Conservation (phyloP, 1,140 invertebrate genomes). For the Patella vulgata region DNA sequence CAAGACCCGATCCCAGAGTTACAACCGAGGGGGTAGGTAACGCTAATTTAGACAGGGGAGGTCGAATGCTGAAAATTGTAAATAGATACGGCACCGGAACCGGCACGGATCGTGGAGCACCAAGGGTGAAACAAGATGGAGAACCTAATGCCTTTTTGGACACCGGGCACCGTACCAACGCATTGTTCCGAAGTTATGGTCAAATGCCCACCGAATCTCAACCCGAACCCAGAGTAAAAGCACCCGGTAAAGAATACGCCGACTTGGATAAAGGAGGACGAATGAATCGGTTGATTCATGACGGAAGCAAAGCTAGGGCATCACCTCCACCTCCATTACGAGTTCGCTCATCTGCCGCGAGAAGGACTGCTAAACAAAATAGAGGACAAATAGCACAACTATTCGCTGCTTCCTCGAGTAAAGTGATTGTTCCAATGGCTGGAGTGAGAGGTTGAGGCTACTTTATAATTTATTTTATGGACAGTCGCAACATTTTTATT, state of each 20-base stretch:
- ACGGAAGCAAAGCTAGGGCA: conserved; percentile 34
- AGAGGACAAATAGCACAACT: conserved; percentile 47
- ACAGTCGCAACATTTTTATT: no score
- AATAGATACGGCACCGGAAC: conserved; percentile 43
- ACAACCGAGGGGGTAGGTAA: conserved; percentile 49
- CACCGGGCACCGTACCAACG: conserved; percentile 49
- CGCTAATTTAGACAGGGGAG: conserved; percentile 41
- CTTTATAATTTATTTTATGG: no score
- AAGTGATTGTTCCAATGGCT: conserved; percentile 39
- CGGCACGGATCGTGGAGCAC: conserved; percentile 40
- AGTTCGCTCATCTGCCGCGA: conserved; percentile 41
- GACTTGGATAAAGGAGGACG: conserved; percentile 54
- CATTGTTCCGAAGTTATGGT: conserved; percentile 50
- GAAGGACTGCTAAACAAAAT: conserved; percentile 42
- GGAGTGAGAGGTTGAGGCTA: conserved; percentile 20
- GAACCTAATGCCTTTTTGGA: conserved; percentile 49
- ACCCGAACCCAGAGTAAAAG: conserved; percentile 53
- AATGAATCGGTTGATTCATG: conserved; percentile 56
- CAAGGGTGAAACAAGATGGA: conserved; percentile 59
- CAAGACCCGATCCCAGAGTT: conserved; percentile 37
- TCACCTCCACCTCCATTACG: conserved; percentile 42
- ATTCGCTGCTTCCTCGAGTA: conserved; percentile 44
- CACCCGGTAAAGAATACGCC: conserved; percentile 51
- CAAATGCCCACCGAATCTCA: conserved; percentile 34
- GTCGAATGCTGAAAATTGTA: conserved; percentile 49